Conservation (phyloP, 30 jellyfish, hydroid and myxozoan genomes). For the Haliclystus octoradiatus region DNA sequence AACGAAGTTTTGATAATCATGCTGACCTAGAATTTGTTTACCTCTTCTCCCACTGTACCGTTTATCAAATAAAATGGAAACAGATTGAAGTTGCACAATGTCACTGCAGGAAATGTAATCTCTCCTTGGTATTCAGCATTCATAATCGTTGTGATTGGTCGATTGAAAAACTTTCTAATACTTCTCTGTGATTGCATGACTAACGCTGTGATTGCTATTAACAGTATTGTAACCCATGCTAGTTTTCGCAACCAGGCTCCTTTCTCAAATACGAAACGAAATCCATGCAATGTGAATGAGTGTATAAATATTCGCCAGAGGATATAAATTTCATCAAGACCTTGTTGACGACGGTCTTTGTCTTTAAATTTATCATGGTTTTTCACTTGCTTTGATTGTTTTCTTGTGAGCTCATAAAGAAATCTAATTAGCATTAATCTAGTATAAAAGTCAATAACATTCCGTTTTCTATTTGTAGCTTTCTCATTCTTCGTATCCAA, state of each 20-base stretch:
- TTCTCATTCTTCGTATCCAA: neutral
- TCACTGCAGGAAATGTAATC: slow-evolving; percentile 30
- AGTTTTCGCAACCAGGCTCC: slow-evolving; percentile 21
- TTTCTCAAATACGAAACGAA: slow-evolving; percentile 30
- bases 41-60: slow-evolving; percentile 35
- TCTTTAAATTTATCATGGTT: neutral
- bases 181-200: slow-evolving; percentile 13
- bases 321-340: neutral
- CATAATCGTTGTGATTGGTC: slow-evolving; percentile 31
- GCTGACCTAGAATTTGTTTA: no score
- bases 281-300: slow-evolving; percentile 20
- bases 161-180: slow-evolving; percentile 7
- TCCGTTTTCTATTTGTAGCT: neutral
- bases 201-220: slow-evolving; percentile 14
- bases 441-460: neutral
- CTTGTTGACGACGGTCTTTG: slow-evolving; percentile 1
- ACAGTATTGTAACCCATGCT: slow-evolving; percentile 10
- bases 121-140: slow-evolving; percentile 18
- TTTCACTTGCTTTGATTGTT: neutral
- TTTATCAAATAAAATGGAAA: slow-evolving; percentile 22
- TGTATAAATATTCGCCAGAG: slow-evolving; percentile 18
- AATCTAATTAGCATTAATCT: neutral
- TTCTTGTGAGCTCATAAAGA: neutral
- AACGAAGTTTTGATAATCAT: no score
- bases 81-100: slow-evolving; percentile 28